Evolutionary conservation across 2,797 vertebrate genomes (phyloP).

Genomic region (Lepus townsendii): DNA sequence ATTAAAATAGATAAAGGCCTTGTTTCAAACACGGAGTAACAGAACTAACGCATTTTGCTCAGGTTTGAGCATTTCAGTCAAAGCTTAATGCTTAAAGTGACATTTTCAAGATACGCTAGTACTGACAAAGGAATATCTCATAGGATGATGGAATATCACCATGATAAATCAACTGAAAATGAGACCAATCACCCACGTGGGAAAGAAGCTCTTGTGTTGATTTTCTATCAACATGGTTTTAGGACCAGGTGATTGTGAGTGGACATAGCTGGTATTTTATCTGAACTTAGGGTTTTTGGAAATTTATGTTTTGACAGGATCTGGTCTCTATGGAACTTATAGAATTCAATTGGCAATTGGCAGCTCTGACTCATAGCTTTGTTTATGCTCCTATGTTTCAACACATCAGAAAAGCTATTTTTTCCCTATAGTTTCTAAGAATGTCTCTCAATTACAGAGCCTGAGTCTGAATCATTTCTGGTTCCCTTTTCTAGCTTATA

Average conservation of each 20-base stretch:
- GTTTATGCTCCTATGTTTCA: conserved; percentile 77
- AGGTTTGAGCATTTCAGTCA: conserved; percentile 73
- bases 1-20: conserved; percentile 72
- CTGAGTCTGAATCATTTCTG: conserved; percentile 73
- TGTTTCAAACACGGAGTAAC: conserved; percentile 67
- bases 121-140: conserved; percentile 66
- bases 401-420: conserved; percentile 75
- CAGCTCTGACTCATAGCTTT: conserved; percentile 77
- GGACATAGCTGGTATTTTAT: conserved; percentile 31
- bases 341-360: conserved; percentile 64
- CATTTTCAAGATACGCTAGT: conserved; percentile 68
- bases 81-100: conserved; percentile 73
- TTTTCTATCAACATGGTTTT: conserved; percentile 61
- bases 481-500: conserved; percentile 63
- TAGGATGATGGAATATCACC: conserved; percentile 43
- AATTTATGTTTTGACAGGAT: conserved; percentile 67
- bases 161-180: conserved; percentile 66
- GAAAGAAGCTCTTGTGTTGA: conserved; percentile 3
- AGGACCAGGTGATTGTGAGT: conserved; percentile 42
- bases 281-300: conserved; percentile 58
- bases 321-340: conserved; percentile 65
- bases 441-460: conserved; percentile 74
- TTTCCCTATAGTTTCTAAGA: conserved; percentile 72
- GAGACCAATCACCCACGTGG: conserved; percentile 33
- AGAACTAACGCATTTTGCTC: conserved; percentile 73